These are phyloP conservation scores for Ischnus inquisitorius DNA, from an alignment of 2,888 invertebrate species.

Conservation along the genomic window DNA sequence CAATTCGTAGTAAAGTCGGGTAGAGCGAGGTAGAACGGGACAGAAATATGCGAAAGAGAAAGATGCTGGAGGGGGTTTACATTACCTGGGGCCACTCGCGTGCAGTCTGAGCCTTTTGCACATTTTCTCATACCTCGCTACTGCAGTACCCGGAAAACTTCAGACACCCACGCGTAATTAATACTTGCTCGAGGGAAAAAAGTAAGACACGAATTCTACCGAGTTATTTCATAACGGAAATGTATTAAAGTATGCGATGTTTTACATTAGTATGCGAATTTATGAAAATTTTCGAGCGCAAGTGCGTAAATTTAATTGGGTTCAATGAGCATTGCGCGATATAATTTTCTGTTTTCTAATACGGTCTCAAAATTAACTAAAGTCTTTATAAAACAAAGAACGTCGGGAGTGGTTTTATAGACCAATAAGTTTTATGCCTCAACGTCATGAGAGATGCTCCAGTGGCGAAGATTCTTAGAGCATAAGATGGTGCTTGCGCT, in stretches of 20 bases:
- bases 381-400: background rate
- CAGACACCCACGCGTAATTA: slow-evolving; percentile 48
- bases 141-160: slow-evolving; percentile 32
- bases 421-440: background rate
- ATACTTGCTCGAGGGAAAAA: slow-evolving; percentile 23
- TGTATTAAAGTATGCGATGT: slow-evolving; percentile 9
- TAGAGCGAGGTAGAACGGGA: slow-evolving; percentile 36
- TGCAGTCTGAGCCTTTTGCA: slow-evolving; percentile 44
- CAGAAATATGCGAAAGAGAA: slow-evolving; percentile 39
- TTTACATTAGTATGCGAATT: background rate
- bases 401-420: background rate
- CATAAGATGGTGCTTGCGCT: background rate
- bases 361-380: too few relatives aligned
- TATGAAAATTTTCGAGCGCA: background rate
- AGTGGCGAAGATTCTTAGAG: background rate
- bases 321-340: background rate
- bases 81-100: slow-evolving; percentile 63
- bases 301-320: background rate
- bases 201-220: background rate
- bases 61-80: slow-evolving; percentile 49
- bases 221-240: slow-evolving; percentile 27
- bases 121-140: slow-evolving; percentile 32
- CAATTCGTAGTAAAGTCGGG: slow-evolving; percentile 57
- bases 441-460: background rate
- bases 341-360: background rate